phyloP scores from a whole-genome alignment of 2,113 vertebrate species.

The Gadus chalcogrammus region DNA sequence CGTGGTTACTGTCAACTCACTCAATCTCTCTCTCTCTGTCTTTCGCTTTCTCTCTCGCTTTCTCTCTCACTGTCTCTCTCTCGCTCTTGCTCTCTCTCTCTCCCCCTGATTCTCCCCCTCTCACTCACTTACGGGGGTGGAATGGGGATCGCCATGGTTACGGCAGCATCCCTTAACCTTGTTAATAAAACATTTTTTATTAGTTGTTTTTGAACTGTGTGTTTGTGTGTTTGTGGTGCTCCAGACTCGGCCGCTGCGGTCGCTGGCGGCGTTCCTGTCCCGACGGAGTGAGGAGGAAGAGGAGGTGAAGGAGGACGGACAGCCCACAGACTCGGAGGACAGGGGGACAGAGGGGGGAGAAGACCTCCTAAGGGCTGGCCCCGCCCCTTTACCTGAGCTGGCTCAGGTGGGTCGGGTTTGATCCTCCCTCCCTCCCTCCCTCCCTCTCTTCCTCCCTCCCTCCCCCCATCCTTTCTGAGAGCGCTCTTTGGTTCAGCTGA shows the following conservation, averaged over 20 bases:
- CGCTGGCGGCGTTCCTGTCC: conserved; percentile 69
- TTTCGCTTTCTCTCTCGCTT: too few species aligned
- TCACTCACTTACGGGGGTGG: too few species aligned
- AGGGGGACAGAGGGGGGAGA: background rate
- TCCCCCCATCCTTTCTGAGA: background rate
- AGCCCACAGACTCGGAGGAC: conserved; percentile 4
- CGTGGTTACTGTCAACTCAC: too few species aligned
- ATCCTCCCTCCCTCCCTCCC: background rate
- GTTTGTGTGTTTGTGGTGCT: background rate
- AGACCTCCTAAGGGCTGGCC: background rate
- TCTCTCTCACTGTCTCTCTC: too few species aligned
- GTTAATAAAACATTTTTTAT: too few species aligned
- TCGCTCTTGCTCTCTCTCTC: too few species aligned
- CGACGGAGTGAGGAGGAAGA: conserved; percentile 49
- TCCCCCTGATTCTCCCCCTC: too few species aligned
- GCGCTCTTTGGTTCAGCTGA: background rate
- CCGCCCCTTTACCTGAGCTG: background rate
- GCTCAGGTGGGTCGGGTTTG: conserved; percentile 52
- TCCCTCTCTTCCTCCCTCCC: background rate
- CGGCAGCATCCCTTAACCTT: too few species aligned
- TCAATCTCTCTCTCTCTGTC: too few species aligned
- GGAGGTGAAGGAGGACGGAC: conserved; percentile 10
- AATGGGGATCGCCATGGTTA: too few species aligned
- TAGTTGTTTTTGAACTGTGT: background rate
- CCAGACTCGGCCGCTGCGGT: conserved; percentile 75